Conservation (phyloP, 2,888 invertebrate genomes). For the Drosophila buzzatii region DNA sequence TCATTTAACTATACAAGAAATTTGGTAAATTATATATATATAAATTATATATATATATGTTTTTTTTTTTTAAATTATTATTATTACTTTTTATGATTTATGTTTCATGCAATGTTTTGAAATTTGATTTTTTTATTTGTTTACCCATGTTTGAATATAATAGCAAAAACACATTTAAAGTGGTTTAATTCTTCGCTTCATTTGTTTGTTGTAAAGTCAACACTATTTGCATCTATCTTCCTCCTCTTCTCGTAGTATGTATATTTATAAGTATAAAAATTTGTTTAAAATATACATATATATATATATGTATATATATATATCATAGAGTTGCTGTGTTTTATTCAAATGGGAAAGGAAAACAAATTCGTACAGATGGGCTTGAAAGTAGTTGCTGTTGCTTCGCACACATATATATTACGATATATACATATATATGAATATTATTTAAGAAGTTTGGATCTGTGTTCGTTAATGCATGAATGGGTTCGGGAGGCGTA, state of each 20-base stretch:
- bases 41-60: constrained; percentile 40
- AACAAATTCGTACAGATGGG: constrained; percentile 68
- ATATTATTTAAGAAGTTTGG: constrained; percentile 7
- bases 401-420: constrained; percentile 16
- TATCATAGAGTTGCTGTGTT: constrained; percentile 57
- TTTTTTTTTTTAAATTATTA: constrained; percentile 14
- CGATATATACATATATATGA: constrained; percentile 14
- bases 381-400: constrained; percentile 33
- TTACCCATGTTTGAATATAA: constrained; percentile 58
- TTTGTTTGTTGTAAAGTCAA: constrained; percentile 61
- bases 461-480: constrained; percentile 19
- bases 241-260: constrained; percentile 51
- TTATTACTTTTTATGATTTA: constrained; percentile 10
- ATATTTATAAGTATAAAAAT: constrained; percentile 78
- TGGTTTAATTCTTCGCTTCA: constrained; percentile 31
- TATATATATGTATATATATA: constrained; percentile 65
- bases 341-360: constrained; percentile 39
- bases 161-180: constrained; percentile 67
- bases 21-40: constrained; percentile 61
- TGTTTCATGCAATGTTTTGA: constrained; percentile 54
- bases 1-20: constrained; percentile 77
- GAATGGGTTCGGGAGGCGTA: constrained; percentile 36
- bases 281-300: constrained; percentile 68
- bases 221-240: constrained; percentile 37
- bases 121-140: constrained; percentile 45